phyloP scores from a whole-genome alignment of 2,888 invertebrate species.

The Melinaea menophilus region DNA sequence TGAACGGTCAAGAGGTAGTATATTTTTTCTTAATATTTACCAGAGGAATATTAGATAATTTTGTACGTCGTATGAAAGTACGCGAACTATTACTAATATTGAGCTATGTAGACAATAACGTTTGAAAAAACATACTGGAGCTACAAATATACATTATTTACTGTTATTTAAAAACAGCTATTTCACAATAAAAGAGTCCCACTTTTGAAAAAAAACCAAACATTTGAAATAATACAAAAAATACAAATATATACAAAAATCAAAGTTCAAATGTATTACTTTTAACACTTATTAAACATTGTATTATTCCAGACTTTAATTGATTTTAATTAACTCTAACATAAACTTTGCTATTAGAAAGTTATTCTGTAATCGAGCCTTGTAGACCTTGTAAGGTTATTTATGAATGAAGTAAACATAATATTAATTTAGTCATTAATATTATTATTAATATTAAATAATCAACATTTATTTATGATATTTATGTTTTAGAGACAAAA shows the following conservation, averaged over 20 bases:
- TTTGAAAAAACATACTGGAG: too few species aligned
- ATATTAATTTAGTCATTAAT: not conserved
- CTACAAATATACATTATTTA: too few species aligned
- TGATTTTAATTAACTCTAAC: not conserved
- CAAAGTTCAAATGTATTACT: not conserved
- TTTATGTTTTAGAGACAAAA: not conserved
- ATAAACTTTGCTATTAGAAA: slow-evolving; percentile 3
- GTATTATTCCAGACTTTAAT: not conserved
- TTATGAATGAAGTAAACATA: not conserved
- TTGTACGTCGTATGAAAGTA: too few species aligned
- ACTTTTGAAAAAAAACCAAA: too few species aligned
- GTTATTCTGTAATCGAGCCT: not conserved
- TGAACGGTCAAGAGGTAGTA: slow-evolving; percentile 80
- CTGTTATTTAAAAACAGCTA: too few species aligned
- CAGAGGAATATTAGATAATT: too few species aligned
- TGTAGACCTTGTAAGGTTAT: not conserved
- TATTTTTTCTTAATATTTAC: not conserved
- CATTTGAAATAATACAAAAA: too few species aligned
- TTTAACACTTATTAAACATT: not conserved
- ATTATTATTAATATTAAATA: not conserved
- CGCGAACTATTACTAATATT: too few species aligned
- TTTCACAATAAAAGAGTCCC: too few species aligned
- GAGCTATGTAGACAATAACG: too few species aligned
- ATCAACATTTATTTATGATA: not conserved
- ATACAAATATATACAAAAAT: too few species aligned